Conservation (phyloP, 2,888 invertebrate genomes). For the Sphaerophoria rueppellii region DNA sequence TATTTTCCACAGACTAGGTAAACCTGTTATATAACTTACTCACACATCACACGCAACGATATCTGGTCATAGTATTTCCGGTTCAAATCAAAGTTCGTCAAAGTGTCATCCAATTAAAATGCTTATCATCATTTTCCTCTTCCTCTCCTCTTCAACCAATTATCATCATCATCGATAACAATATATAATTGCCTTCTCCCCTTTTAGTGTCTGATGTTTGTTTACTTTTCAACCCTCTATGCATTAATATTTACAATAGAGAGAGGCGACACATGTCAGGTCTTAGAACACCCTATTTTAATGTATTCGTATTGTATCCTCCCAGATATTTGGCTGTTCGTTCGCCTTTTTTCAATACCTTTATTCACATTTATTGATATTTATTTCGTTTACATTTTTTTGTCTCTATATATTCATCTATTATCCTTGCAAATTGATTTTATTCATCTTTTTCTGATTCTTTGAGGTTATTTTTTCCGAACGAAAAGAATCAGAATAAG, state of each 20-base stretch:
- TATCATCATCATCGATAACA: neutral
- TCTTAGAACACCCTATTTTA: too few relatives aligned
- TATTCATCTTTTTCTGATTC: neutral
- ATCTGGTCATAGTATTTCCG: neutral
- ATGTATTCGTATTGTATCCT: too few relatives aligned
- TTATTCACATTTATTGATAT: neutral
- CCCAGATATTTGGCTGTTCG: neutral
- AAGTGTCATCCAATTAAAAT: neutral
- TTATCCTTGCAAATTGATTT: slow-evolving; percentile 5
- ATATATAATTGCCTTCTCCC: slow-evolving; percentile 3
- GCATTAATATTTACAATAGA: neutral
- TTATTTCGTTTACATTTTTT: neutral
- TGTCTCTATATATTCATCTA: slow-evolving; percentile 15
- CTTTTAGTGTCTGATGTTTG: neutral
- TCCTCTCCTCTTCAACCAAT: slow-evolving; percentile 3
- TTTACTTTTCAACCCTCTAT: neutral
- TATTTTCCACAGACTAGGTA: too few relatives aligned
- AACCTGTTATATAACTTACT: too few relatives aligned
- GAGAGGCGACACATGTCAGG: neutral
- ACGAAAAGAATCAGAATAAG: slow-evolving; percentile 7
- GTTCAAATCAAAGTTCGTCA: slow-evolving; percentile 11
- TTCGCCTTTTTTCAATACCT: neutral
- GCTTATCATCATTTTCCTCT: slow-evolving; percentile 12
- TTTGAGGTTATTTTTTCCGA: neutral
- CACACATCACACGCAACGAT: too few relatives aligned